Percentiles rank a stretch among this genome's conserved stretches.
Evolutionary conservation across 1,140 invertebrate species (phyloP).

Genomic region (Drosophila funebris): DNA sequence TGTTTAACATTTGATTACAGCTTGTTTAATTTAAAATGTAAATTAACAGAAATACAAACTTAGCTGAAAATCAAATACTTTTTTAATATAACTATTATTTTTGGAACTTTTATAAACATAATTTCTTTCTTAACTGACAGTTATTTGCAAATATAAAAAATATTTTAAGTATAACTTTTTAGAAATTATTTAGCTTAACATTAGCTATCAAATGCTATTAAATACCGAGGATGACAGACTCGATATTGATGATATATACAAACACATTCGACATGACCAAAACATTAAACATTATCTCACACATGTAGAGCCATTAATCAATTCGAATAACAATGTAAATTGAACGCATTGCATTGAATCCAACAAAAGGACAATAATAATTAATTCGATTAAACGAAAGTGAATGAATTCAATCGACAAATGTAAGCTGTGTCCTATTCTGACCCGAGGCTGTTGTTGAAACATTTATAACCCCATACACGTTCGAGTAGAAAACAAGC

Average conservation of each 20-base stretch:
- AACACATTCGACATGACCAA: constrained; percentile 9
- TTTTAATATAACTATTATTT: too few species aligned
- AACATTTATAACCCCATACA: constrained; percentile 29
- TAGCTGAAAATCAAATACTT: too few species aligned
- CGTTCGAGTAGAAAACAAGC: background rate
- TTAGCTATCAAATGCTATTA: background rate
- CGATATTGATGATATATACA: background rate
- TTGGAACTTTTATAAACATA: too few species aligned
- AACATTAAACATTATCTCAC: constrained; percentile 3
- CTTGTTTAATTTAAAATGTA: too few species aligned
- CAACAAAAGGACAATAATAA: background rate
- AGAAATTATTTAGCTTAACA: background rate
- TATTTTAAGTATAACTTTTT: background rate
- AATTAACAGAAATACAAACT: too few species aligned
- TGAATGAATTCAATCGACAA: constrained; percentile 23
- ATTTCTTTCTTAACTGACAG: too few species aligned
- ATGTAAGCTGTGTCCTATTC: background rate
- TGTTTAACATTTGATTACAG: too few species aligned
- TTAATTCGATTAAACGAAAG: constrained; percentile 12
- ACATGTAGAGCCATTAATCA: constrained; percentile 35
- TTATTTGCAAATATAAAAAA: background rate
- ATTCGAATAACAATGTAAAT: constrained; percentile 21
- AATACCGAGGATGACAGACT: background rate
- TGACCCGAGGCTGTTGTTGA: background rate
- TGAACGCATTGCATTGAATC: background rate